A percentile compares a stretch with the other conserved stretches of the same genome.
phyloP scores from a whole-genome alignment of 2,113 vertebrate species.

The Patagioenas fasciata region DNA sequence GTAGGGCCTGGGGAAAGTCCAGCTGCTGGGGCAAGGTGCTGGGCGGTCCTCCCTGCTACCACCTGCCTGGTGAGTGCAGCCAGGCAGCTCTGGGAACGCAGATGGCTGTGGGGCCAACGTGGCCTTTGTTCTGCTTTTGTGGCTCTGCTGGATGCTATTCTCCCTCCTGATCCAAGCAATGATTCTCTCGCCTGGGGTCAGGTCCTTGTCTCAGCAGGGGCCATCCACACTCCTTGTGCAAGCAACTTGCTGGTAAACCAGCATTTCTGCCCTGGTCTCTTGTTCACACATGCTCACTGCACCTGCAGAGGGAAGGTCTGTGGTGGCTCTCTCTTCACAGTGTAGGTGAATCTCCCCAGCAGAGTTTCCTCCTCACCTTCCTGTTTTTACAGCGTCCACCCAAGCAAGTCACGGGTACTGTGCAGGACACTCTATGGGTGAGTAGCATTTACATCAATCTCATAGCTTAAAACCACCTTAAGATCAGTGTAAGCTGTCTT shows the following conservation, averaged over 20 bases:
- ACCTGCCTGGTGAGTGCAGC: too few relatives aligned
- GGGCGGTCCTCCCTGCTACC: too few relatives aligned
- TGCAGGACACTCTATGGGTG: rapidly evolving
- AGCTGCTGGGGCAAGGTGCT: background rate
- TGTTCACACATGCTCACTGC: background rate
- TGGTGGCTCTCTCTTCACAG: background rate
- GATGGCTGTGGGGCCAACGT: too few relatives aligned
- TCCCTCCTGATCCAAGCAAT: too few relatives aligned
- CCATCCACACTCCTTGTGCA: too few relatives aligned
- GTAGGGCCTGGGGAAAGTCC: background rate
- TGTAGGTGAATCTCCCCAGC: background rate
- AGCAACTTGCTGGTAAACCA: background rate
- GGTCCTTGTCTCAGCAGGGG: too few relatives aligned
- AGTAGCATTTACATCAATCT: background rate
- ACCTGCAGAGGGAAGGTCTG: background rate
- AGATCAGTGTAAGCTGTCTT: background rate
- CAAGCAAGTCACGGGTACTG: background rate
- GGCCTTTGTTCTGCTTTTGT: too few relatives aligned
- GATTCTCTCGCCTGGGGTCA: too few relatives aligned
- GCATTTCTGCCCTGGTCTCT: background rate
- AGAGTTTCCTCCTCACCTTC: background rate
- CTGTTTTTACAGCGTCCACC: background rate
- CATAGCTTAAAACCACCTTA: background rate
- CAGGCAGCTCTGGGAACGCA: too few relatives aligned
- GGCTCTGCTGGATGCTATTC: too few relatives aligned